A percentile compares a stretch with the other conserved stretches of the same genome.
phyloP scores from a whole-genome alignment of 2,797 vertebrate genomes.

The Pseudomugil tenellus region DNA sequence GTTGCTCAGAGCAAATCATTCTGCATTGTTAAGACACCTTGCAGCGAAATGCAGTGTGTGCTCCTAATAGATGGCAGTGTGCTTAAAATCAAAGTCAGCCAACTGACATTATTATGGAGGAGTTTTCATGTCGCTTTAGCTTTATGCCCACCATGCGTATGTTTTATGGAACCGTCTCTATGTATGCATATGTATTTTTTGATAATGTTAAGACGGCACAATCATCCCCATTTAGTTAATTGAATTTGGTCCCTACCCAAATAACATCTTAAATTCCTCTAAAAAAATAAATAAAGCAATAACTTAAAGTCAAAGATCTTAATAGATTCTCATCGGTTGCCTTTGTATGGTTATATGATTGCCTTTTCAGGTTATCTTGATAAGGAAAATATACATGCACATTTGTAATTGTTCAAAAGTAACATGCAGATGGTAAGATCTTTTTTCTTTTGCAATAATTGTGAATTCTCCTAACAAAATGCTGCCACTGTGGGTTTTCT shows the following conservation, averaged over 20 bases:
- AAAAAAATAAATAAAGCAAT: not conserved
- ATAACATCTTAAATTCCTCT: not conserved
- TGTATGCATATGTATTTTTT: not conserved
- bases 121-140: not conserved
- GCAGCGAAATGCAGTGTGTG: conserved; percentile 49
- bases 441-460: not conserved
- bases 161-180: not conserved
- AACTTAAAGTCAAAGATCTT: not conserved
- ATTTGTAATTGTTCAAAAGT: no score
- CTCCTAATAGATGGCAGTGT: conserved; percentile 33
- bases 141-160: not conserved
- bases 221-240: not conserved
- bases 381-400: no score
- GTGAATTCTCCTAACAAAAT: not conserved
- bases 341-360: not conserved
- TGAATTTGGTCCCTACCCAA: not conserved
- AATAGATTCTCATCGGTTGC: not conserved
- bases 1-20: conserved; percentile 21
- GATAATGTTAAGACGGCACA: not conserved
- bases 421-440: not conserved
- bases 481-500: conserved; percentile 28
- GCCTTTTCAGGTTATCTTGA: not conserved
- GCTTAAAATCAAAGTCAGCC: conserved; percentile 44
- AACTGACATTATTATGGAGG: conserved; percentile 10
- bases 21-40: conserved; percentile 48